Percentiles rank a stretch among this genome's conserved stretches.
Evolutionary conservation across 2,113 vertebrate genomes (phyloP).

Genomic region (Aythya baeri): DNA sequence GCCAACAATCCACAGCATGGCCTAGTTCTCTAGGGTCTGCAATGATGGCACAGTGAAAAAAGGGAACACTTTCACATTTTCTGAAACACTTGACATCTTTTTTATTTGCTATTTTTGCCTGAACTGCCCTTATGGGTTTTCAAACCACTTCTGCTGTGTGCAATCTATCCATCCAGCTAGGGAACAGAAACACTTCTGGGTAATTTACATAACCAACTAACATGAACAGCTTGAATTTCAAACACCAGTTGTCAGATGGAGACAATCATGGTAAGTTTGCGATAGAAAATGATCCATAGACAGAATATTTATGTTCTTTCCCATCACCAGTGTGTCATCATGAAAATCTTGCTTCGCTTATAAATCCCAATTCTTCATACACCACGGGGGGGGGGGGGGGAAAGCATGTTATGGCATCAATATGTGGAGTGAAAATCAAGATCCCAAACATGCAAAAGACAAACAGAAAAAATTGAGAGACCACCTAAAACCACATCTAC

Average conservation of each 20-base stretch:
- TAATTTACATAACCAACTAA: neutral
- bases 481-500: neutral
- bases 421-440: neutral
- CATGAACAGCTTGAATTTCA: neutral
- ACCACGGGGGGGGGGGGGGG: neutral
- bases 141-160: neutral
- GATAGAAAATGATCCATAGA: neutral
- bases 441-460: neutral
- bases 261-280: neutral
- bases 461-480: neutral
- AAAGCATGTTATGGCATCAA: neutral
- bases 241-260: neutral
- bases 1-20: neutral
- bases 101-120: neutral
- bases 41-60: neutral
- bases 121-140: neutral
- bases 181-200: neutral
- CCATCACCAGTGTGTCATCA: neutral
- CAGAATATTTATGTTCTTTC: neutral
- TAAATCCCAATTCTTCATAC: neutral
- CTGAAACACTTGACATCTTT: neutral
- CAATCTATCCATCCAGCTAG: neutral
- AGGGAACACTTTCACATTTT: neutral
- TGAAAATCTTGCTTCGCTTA: neutral
- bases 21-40: neutral